phyloP scores from a whole-genome alignment of 2,888 invertebrate genomes.

The Linyphia triangularis region DNA sequence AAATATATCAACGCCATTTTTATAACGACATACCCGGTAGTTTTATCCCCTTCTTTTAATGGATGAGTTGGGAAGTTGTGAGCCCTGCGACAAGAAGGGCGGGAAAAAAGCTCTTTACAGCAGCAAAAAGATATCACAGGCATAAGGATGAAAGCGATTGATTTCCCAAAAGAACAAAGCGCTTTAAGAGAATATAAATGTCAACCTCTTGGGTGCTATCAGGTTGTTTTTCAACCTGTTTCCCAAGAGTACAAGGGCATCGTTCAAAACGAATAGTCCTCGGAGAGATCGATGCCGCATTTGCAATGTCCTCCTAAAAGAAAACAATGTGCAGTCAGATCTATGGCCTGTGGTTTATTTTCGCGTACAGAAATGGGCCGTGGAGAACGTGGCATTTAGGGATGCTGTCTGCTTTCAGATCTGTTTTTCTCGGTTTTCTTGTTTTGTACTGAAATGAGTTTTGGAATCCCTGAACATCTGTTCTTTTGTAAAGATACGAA shows the following conservation, averaged over 20 bases:
- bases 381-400: constrained; percentile 50
- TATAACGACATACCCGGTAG: background rate
- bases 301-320: constrained; percentile 57
- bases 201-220: constrained; percentile 71
- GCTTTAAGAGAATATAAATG: constrained; percentile 72
- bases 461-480: constrained; percentile 7
- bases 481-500: background rate
- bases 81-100: background rate
- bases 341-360: constrained; percentile 47
- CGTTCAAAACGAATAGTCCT: constrained; percentile 65
- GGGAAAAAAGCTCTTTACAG: constrained; percentile 12
- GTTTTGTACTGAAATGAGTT: constrained; percentile 4
- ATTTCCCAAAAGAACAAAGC: constrained; percentile 61
- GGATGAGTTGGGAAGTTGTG: background rate
- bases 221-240: constrained; percentile 70
- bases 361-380: constrained; percentile 48
- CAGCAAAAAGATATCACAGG: background rate
- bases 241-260: constrained; percentile 58
- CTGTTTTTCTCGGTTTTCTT: background rate
- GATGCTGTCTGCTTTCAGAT: constrained; percentile 20
- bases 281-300: constrained; percentile 31
- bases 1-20: background rate
- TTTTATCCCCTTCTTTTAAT: constrained; percentile 11
- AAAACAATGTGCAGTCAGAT: constrained; percentile 39
- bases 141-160: constrained; percentile 15